Evolutionary conservation across 2,113 vertebrate species (phyloP), one percentile per base, ranked within the genome.

Genomic region (Pseudorasbora parva): DNA sequence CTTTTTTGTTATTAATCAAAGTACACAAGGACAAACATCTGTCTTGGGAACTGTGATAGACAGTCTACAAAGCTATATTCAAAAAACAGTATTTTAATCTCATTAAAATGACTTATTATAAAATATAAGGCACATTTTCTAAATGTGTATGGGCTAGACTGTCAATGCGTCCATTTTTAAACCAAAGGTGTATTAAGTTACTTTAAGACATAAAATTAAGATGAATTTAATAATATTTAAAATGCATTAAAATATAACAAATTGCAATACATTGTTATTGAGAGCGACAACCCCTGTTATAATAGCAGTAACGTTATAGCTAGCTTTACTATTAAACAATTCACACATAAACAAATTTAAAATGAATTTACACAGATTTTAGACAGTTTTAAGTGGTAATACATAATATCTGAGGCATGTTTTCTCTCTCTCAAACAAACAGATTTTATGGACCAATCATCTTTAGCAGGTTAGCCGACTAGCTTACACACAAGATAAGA

Each of bases 401-500:
- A 77, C 7, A 17, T 57, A 59, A 21, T 41, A 57, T 59, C 15
- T 23, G 30, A 59, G 6, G 8, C 14, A 7, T 14, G 19, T 77
- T 77, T 76, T n/a, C n/a, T n/a, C n/a, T 37, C 21, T 49, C 51
- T 8, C 1, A 27, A 62, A 45, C 3, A 51, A 51, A 21, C 5
- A 5, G 8, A 66, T 66, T 80, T 51, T 66, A 47, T 47, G 43
- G 12, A 47, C 10, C 43, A 66, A 43, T 30, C 47, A 81, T 41
- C 64, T 71, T 69, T 69, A 81, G 79, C 79, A 81, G 25, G 23
- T 81, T 81, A 81, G 79, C 79, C 64, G 27, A 25, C 19, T 81
- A 81, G 79, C 79, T n/a, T 69, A 71, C 47, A 69, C 4, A 23
- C 45, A 69, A 47, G 59, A 49, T 30, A 64, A 41, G 10, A 69